A percentile compares a stretch with the other conserved stretches of the same genome.
These are phyloP conservation scores for Sesamia nonagrioides DNA, from an alignment of 1,140 invertebrate genomes.

Conservation along the genomic window DNA sequence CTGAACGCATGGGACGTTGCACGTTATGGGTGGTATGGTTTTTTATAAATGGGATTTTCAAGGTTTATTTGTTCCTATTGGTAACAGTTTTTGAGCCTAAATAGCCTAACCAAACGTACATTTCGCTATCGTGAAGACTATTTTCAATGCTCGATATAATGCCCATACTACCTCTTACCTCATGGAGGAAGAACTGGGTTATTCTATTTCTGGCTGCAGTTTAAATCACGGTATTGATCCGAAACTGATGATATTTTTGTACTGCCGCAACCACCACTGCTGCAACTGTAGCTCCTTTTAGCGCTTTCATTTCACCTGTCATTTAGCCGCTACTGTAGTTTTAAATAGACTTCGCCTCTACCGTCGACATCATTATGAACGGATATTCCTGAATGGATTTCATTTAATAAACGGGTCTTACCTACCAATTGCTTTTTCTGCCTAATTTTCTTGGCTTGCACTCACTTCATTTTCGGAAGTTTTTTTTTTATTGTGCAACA, in stretches of 20 bases:
- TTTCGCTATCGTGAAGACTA: background rate
- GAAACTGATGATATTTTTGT: conserved; percentile 21
- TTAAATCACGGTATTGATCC: conserved; percentile 20
- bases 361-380: background rate
- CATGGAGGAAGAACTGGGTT: conserved; percentile 1
- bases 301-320: background rate
- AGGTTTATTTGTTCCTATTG: no score
- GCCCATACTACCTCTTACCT: background rate
- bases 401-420: no score
- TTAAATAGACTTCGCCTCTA: background rate
- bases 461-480: no score
- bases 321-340: background rate
- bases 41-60: no score
- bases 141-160: conserved; percentile 17
- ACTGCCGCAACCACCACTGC: background rate
- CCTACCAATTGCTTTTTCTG: no score
- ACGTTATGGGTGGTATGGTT: no score
- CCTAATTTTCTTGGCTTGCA: no score
- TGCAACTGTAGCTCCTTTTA: background rate
- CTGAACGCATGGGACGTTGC: no score
- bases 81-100: no score
- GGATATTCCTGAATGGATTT: no score
- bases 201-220: conserved; percentile 17
- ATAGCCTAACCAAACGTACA: background rate
- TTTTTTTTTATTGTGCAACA: no score